A percentile compares a stretch with the other conserved stretches of the same genome.
phyloP scores from a whole-genome alignment of 2,888 invertebrate genomes.

The Scaptomyza parva region DNA sequence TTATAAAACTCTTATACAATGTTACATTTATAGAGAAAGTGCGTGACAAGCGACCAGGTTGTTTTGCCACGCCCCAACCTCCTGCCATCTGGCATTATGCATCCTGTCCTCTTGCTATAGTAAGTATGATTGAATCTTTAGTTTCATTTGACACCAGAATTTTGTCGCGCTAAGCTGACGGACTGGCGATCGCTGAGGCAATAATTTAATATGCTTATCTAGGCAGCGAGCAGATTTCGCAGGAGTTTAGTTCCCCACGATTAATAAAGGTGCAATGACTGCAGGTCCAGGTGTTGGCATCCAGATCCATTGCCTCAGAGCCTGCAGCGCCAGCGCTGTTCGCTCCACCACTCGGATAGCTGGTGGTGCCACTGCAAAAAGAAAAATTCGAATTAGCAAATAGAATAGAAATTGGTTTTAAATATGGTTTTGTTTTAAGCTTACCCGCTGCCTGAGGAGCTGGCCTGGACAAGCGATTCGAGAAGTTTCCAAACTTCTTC shows the following conservation, averaged over 20 bases:
- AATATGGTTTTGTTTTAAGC: conserved; percentile 2
- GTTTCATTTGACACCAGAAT: conserved; percentile 68
- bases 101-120: conserved; percentile 42
- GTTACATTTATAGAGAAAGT: conserved; percentile 61
- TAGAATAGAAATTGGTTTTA: not conserved
- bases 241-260: conserved; percentile 89
- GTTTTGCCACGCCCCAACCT: conserved; percentile 33
- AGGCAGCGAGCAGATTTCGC: conserved; percentile 97
- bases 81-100: not conserved
- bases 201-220: conserved; percentile 83
- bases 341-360: conserved; percentile 62
- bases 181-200: conserved; percentile 22
- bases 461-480: conserved; percentile 89
- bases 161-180: conserved; percentile 47
- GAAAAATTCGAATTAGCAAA: not conserved
- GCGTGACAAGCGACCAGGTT: conserved; percentile 34
- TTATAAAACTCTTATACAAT: conserved; percentile 74
- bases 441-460: conserved; percentile 82
- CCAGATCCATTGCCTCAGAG: conserved; percentile 70
- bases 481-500: conserved; percentile 96
- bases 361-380: conserved; percentile 75
- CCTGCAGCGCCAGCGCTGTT: conserved; percentile 46
- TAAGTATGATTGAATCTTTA: conserved; percentile 75
- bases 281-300: conserved; percentile 91
- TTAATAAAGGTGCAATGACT: conserved; percentile 97